phyloP scores from a whole-genome alignment of 2,113 vertebrate species.

The Crotalus tigris region DNA sequence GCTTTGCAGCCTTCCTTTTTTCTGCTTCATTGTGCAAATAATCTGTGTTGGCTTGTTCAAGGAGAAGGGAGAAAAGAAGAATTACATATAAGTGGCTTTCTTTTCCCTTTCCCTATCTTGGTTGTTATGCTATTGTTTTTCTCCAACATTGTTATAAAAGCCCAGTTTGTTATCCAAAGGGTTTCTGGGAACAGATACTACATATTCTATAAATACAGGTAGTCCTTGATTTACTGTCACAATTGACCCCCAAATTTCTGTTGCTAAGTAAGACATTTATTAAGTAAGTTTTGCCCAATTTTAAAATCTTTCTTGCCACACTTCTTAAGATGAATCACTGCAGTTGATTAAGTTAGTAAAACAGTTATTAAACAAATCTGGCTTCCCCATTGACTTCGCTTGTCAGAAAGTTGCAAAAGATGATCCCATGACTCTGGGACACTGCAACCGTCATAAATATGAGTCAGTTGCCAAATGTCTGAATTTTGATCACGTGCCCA shows the following conservation, averaged over 20 bases:
- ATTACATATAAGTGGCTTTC: not conserved
- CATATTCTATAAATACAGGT: not conserved
- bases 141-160: not conserved
- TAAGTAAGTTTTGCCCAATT: not conserved
- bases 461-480: not conserved
- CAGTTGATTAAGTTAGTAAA: not conserved
- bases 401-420: not conserved
- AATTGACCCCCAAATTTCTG: not conserved
- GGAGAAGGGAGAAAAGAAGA: not conserved
- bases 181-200: not conserved
- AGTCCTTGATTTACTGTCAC: not conserved
- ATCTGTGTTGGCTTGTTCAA: constrained; percentile 23
- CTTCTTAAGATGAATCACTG: not conserved
- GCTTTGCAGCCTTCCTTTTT: not conserved
- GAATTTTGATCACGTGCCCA: not conserved
- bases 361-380: not conserved
- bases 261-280: not conserved
- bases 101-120: not conserved
- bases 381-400: not conserved
- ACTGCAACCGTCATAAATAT: not conserved
- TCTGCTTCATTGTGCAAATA: constrained; percentile 5
- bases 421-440: not conserved
- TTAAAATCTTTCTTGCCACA: not conserved
- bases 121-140: not conserved
- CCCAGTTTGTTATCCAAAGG: not conserved